These are phyloP conservation scores for Dendrolimus kikuchii DNA, from an alignment of 1,140 invertebrate genomes.

Conservation along the genomic window DNA sequence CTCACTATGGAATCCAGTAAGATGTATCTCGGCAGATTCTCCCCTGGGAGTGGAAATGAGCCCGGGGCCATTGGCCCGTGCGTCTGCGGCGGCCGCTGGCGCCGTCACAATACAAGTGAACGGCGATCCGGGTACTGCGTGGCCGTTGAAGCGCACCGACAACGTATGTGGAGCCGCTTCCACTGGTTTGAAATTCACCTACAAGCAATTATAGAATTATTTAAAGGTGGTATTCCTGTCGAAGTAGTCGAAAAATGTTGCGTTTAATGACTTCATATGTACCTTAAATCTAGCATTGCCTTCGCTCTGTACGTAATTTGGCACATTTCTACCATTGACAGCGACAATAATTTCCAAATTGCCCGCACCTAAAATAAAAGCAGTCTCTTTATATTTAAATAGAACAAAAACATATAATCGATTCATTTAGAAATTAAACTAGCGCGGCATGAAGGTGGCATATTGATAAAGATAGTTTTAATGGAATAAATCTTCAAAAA, in stretches of 20 bases:
- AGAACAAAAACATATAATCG: too few relatives aligned
- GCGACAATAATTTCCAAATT: slow-evolving; percentile 98
- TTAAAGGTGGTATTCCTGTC: not conserved
- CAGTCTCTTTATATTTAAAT: slow-evolving; percentile 6
- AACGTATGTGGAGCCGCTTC: slow-evolving; percentile 90
- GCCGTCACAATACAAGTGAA: slow-evolving; percentile 85
- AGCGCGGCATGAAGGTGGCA: too few relatives aligned
- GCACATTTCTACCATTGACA: slow-evolving; percentile 97
- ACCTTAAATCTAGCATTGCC: slow-evolving; percentile 94
- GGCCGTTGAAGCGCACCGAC: slow-evolving; percentile 96
- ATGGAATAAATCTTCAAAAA: too few relatives aligned
- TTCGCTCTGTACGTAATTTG: slow-evolving; percentile 98
- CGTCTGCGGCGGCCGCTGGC: slow-evolving; percentile 45
- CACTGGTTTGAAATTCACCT: slow-evolving; percentile 97
- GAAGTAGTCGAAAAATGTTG: not conserved
- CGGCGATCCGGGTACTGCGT: slow-evolving; percentile 93
- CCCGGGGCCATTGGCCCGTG: slow-evolving; percentile 72
- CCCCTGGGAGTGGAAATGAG: slow-evolving; percentile 74
- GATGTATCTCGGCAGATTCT: slow-evolving; percentile 70
- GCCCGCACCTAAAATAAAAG: slow-evolving; percentile 82
- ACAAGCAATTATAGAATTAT: not conserved
- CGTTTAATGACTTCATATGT: slow-evolving; percentile 8
- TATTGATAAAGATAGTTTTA: too few relatives aligned
- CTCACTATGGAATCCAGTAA: slow-evolving; percentile 71
- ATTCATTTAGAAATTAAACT: too few relatives aligned